Percentiles rank a stretch among this genome's conserved stretches.
These are phyloP conservation scores for Junonia oenone DNA, from an alignment of 2,888 invertebrate genomes.

Conservation along the genomic window DNA sequence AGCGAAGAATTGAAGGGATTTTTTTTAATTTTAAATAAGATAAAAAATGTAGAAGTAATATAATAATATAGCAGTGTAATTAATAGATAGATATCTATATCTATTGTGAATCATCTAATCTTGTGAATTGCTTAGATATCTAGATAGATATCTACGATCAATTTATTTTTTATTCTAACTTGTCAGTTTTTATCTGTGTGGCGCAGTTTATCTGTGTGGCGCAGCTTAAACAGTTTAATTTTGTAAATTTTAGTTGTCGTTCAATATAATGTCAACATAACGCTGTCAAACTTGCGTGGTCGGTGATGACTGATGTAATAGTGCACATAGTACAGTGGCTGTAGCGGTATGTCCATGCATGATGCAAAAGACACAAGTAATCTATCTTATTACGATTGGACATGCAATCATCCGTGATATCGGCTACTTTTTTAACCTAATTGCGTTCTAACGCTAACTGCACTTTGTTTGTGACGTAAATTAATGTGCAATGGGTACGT, in stretches of 20 bases:
- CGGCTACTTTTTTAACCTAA: constrained; percentile 38
- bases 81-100: no score
- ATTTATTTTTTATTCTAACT: no score
- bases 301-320: constrained; percentile 39
- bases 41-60: no score
- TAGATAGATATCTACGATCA: no score
- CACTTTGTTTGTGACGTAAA: constrained; percentile 37
- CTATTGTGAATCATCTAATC: no score
- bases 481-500: constrained; percentile 51
- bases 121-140: no score
- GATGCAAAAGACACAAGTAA: constrained; percentile 53
- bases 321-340: constrained; percentile 39
- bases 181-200: no score
- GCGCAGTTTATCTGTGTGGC: no score
- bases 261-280: constrained; percentile 20
- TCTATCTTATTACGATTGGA: constrained; percentile 40
- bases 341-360: constrained; percentile 55
- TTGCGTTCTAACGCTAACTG: constrained; percentile 35
- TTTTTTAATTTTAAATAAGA: no score
- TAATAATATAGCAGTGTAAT: no score
- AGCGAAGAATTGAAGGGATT: no score
- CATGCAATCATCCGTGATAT: constrained; percentile 48
- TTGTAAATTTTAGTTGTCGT: background rate
- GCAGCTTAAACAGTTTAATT: no score
- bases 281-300: constrained; percentile 32